Conservation (phyloP, 2,888 invertebrate genomes). For the Pherbina coryleti region DNA sequence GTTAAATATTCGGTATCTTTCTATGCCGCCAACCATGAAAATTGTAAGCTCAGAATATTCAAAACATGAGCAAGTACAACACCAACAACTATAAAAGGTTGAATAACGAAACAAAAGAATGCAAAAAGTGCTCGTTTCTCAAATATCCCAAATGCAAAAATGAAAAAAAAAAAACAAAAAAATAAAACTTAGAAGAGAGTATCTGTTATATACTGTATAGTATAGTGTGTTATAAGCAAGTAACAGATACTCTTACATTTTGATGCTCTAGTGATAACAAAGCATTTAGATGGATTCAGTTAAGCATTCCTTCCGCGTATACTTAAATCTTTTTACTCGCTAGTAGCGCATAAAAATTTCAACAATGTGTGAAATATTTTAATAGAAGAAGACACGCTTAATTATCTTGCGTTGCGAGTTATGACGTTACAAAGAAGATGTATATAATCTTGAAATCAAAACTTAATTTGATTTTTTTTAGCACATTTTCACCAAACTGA, state of each 20-base stretch:
- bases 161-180: background rate
- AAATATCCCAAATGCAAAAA: slow-evolving; percentile 8
- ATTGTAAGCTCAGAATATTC: background rate
- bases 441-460: too few species aligned
- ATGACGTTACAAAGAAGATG: too few species aligned
- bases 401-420: too few species aligned
- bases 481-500: too few species aligned
- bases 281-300: slow-evolving; percentile 26
- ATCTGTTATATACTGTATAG: too few species aligned
- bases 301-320: slow-evolving; percentile 40
- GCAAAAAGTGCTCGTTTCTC: background rate
- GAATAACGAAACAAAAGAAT: background rate
- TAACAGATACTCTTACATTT: background rate
- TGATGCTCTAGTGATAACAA: slow-evolving; percentile 9
- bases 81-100: background rate
- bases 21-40: slow-evolving; percentile 23
- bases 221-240: background rate
- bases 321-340: background rate
- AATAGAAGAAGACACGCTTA: background rate
- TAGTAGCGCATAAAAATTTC: background rate
- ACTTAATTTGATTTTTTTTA: too few species aligned
- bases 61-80: background rate
- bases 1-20: background rate
- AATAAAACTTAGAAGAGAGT: background rate
- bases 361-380: background rate